These are phyloP conservation scores for Lapara coniferarum DNA, from an alignment of 2,888 invertebrate genomes.

Conservation along the genomic window DNA sequence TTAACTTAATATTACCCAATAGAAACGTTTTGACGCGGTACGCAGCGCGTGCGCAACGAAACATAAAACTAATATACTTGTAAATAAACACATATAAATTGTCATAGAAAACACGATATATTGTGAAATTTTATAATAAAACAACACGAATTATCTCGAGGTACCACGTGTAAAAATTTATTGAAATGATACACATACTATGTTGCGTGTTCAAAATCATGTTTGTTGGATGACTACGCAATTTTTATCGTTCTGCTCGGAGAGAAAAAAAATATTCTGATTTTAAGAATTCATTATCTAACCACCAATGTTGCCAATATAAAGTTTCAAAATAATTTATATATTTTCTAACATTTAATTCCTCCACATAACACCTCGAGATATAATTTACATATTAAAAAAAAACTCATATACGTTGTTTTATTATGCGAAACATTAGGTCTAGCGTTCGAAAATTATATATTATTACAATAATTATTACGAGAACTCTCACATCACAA, in stretches of 20 bases:
- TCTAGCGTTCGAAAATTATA: slow-evolving; percentile 50
- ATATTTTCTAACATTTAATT: background rate
- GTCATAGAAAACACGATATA: slow-evolving; percentile 2
- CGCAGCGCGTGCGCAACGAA: background rate
- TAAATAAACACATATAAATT: slow-evolving; percentile 11
- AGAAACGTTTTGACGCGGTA: background rate
- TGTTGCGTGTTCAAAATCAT: no score
- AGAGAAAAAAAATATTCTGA: no score
- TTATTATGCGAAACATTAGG: slow-evolving; percentile 36
- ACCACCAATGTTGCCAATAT: no score
- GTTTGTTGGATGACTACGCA: no score
- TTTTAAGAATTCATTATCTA: no score
- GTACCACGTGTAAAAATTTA: background rate
- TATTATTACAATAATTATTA: slow-evolving; percentile 37
- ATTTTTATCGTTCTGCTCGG: no score
- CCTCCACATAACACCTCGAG: background rate
- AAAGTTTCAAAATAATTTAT: no score
- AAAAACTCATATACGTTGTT: background rate
- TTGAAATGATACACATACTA: no score
- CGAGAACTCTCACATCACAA: slow-evolving; percentile 39
- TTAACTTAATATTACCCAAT: background rate
- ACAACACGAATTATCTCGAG: background rate
- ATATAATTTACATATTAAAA: background rate
- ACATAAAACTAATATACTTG: slow-evolving; percentile 4
- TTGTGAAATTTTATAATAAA: background rate